These are phyloP conservation scores for Paraescarpia echinospica DNA, from an alignment of 1,140 invertebrate species.

Conservation along the genomic window DNA sequence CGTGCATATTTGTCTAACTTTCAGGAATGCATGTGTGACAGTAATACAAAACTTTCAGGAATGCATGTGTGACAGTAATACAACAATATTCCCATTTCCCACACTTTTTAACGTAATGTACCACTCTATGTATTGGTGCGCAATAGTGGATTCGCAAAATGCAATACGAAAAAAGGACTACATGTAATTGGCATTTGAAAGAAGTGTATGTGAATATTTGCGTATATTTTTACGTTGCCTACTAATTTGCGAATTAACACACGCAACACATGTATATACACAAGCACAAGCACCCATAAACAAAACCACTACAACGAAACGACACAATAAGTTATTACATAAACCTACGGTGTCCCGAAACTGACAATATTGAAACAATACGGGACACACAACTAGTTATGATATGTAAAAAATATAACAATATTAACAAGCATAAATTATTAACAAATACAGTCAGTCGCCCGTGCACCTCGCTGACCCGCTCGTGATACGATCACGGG, in stretches of 20 bases:
- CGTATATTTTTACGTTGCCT: no score
- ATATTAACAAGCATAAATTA: background rate
- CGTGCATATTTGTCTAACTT: background rate
- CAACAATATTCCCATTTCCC: background rate
- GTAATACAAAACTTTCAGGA: no score
- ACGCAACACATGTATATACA: no score
- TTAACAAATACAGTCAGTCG: background rate
- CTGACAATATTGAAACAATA: background rate
- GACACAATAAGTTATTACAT: background rate
- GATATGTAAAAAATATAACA: background rate
- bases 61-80: no score
- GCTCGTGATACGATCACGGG: background rate
- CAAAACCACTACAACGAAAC: background rate
- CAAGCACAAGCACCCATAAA: background rate
- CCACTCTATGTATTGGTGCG: background rate
- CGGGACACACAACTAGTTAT: background rate
- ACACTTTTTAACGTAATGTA: background rate
- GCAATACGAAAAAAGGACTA: background rate
- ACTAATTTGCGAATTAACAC: no score
- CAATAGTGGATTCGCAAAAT: background rate
- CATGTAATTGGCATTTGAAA: background rate
- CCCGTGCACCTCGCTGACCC: background rate
- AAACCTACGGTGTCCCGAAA: background rate
- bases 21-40: no score
- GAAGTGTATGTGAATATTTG: background rate